Evolutionary conservation across 2,888 invertebrate species (phyloP).

Genomic region (Agrypnus murinus): DNA sequence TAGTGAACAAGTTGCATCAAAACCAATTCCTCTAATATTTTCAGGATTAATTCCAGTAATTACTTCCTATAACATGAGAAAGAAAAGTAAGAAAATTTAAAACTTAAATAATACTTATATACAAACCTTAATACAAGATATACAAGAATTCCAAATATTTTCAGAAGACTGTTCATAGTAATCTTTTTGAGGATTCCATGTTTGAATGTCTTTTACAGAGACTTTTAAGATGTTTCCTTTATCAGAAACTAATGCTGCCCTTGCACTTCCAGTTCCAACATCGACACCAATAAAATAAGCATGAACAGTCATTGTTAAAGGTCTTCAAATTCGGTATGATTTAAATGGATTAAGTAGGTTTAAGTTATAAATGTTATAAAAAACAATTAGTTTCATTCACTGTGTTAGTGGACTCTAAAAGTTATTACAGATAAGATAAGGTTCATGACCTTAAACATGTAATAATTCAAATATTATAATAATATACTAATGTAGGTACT

Average conservation of each 20-base stretch:
- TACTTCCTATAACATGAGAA: constrained; percentile 77
- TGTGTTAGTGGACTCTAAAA: not conserved
- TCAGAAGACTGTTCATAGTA: constrained; percentile 94
- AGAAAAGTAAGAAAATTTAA: too few species aligned
- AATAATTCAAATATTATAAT: too few species aligned
- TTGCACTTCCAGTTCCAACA: constrained; percentile 93
- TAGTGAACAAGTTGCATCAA: constrained; percentile 96
- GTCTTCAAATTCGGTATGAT: too few species aligned
- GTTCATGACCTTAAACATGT: not conserved
- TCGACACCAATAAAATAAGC: constrained; percentile 89
- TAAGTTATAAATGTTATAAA: not conserved
- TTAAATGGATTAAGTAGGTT: too few species aligned
- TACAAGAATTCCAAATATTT: constrained; percentile 89
- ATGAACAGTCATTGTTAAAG: not conserved
- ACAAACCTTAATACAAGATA: constrained; percentile 83
- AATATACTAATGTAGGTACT: too few species aligned
- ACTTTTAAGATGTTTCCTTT: constrained; percentile 80
- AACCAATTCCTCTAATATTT: constrained; percentile 89
- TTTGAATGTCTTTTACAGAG: constrained; percentile 79
- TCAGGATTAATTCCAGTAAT: constrained; percentile 72
- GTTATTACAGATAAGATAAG: constrained; percentile 27
- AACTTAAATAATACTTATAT: not conserved
- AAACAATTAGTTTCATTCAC: not conserved
- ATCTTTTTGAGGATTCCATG: constrained; percentile 84
- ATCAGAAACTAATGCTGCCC: constrained; percentile 86